phyloP scores from a whole-genome alignment of 2,888 invertebrate genomes.

The Yponomeuta malinellus region DNA sequence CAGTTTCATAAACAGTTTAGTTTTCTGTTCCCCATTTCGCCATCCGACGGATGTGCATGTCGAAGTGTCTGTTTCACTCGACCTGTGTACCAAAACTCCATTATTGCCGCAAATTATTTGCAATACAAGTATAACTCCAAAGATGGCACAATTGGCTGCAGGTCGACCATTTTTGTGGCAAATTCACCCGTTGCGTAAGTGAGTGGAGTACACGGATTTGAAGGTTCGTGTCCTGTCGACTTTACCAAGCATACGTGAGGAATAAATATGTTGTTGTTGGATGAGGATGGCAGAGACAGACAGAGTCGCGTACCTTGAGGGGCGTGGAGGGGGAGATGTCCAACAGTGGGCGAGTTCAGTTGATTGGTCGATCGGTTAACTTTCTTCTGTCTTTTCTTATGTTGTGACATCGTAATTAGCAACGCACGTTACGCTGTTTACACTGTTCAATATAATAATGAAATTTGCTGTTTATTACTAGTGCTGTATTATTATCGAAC shows the following conservation, averaged over 20 bases:
- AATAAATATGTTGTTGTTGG: too few species aligned
- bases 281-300: too few species aligned
- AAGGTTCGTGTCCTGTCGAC: too few species aligned
- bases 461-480: neutral
- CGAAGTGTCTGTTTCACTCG: neutral
- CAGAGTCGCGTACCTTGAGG: too few species aligned
- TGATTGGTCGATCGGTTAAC: too few species aligned
- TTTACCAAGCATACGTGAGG: too few species aligned
- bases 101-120: neutral
- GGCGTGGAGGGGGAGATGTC: too few species aligned
- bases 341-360: too few species aligned
- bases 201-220: too few species aligned
- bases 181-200: too few species aligned
- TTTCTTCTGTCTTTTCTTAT: neutral
- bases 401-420: neutral
- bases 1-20: neutral
- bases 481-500: neutral
- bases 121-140: neutral
- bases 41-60: conserved; percentile 1
- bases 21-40: conserved; percentile 5
- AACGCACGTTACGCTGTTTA: neutral
- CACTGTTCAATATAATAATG: neutral
- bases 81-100: neutral
- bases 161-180: too few species aligned
- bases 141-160: too few species aligned